Evolutionary conservation across 2,797 vertebrate genomes (phyloP), one percentile per base, ranked within the genome.

Genomic region (Microhierax caerulescens): DNA sequence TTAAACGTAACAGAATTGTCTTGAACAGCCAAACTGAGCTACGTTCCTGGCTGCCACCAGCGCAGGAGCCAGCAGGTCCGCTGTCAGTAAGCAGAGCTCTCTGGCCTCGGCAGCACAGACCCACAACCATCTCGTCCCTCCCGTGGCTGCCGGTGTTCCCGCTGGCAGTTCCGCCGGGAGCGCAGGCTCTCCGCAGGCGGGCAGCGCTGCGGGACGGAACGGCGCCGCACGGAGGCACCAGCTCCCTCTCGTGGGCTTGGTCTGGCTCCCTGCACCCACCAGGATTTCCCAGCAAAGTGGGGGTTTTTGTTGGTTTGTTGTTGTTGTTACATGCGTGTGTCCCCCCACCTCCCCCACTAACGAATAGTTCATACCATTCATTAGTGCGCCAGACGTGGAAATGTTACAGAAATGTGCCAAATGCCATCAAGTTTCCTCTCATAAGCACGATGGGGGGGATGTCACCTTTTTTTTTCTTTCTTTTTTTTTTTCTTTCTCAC

Each of bases 211-310:
- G 6, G 50, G 57, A 7, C 64, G 10, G 32, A 21, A 13, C 5
- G 1, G 22, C 2, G 0, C 23, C 19, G 1, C 5, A 0, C 63
- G 85, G 51, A 67, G 68, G 30, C 94, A 74, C 37, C 74, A 87
- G 97, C 96, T 94, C 96, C 94, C 95, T 87, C 96, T 95, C 28
- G 92, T 94, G 96, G 97, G 70, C 74, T 95, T n/a, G 18, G 27
- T 4, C 45, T 3, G 19, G 43, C 19, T 61, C 27, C 61, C 15
- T 5, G 1, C 0, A 6, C 32, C 92, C 85, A 22, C 61, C 89
- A 65, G 24, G 7, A 65, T 69, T 90, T 54, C 79, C 39, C 61
- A 5, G 18, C 10, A 56, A 80, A 81, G 10, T 12, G 47, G 2
- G 8, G 0, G 1, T 4, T 8, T 7, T 30, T 4, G 37, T 39